Percentiles rank a stretch among this genome's conserved stretches.
Conservation (phyloP, 2,113 vertebrate genomes). For the Casuarius casuarius region DNA sequence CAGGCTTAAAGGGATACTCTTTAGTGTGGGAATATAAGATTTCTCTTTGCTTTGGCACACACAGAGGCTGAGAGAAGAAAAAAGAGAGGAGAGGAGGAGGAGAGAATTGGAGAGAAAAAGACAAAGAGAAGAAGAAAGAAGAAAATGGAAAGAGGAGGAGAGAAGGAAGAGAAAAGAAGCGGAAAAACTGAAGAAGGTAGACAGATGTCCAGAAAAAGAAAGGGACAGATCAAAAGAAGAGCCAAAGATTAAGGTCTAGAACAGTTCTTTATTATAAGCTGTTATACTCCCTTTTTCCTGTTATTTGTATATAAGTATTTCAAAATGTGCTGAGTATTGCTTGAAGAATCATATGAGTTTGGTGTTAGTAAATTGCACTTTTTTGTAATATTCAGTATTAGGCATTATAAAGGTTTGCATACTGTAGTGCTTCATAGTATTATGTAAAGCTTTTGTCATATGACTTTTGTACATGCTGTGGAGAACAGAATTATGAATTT, state of each 20-base stretch:
- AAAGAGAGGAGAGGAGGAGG: conserved; percentile 93
- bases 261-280: conserved; percentile 70
- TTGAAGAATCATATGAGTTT: conserved; percentile 44
- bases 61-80: conserved; percentile 95
- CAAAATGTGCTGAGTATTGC: conserved; percentile 48
- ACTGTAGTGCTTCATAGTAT: conserved; percentile 42
- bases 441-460: conserved; percentile 49
- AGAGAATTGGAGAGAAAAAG: conserved; percentile 96
- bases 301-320: conserved; percentile 63
- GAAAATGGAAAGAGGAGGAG: conserved; percentile 98
- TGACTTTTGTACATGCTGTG: conserved; percentile 53
- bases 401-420: conserved; percentile 55
- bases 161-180: conserved; percentile 93
- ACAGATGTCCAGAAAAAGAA: conserved; percentile 88
- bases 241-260: conserved; percentile 96
- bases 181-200: conserved; percentile 91
- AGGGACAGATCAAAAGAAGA: conserved; percentile 93
- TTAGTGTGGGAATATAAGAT: neutral
- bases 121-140: conserved; percentile 93
- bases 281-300: conserved; percentile 38
- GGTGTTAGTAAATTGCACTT: conserved; percentile 26
- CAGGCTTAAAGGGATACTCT: neutral
- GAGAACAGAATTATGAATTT: conserved; percentile 42
- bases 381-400: conserved; percentile 40
- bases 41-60: neutral